Conservation (phyloP, 2,797 vertebrate genomes). For the Poliocrania exsul region DNA sequence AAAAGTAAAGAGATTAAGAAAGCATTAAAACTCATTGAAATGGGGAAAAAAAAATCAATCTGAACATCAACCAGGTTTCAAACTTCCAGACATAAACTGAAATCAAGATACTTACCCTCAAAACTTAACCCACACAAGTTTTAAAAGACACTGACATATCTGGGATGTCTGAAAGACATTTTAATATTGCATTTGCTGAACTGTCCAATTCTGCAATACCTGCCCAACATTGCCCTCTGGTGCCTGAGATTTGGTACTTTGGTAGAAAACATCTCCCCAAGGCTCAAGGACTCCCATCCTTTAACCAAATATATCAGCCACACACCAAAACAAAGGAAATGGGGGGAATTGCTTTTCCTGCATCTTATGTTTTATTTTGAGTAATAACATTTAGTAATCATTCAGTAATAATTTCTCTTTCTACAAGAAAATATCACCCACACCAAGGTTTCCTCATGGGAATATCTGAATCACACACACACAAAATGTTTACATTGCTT, state of each 20-base stretch:
- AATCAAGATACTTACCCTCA: background rate
- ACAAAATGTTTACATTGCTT: background rate
- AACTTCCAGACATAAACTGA: background rate
- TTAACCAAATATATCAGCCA: background rate
- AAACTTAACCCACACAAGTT: background rate
- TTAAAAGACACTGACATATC: background rate
- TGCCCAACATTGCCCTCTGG: constrained; percentile 64
- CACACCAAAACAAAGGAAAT: background rate
- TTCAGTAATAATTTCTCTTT: background rate
- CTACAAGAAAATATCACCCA: background rate
- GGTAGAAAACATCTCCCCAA: background rate
- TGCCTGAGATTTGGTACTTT: background rate
- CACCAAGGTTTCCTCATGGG: background rate
- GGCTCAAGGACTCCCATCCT: background rate
- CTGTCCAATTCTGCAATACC: background rate
- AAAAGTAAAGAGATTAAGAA: background rate
- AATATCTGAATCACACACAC: background rate
- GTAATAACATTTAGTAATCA: background rate
- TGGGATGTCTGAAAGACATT: background rate
- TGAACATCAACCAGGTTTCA: background rate
- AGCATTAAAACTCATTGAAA: background rate
- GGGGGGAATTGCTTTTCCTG: background rate
- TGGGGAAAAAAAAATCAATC: rapidly evolving
- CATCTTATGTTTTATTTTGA: background rate
- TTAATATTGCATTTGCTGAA: background rate